Percentiles rank a stretch among this genome's conserved stretches.
phyloP scores from a whole-genome alignment of 2,113 vertebrate species.

The Echinops telfairi region DNA sequence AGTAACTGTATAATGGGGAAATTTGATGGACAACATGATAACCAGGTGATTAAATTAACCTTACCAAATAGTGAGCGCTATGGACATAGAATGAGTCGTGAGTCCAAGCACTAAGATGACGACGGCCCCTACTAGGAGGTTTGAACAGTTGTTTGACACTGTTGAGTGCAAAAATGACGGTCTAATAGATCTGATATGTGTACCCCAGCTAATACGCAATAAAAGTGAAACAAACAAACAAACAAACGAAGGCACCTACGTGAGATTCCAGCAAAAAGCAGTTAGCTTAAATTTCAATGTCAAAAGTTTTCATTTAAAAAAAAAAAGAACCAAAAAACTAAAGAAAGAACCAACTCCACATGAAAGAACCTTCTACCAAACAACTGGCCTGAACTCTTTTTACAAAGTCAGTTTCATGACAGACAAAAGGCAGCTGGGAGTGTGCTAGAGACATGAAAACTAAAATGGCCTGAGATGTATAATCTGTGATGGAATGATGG shows the following conservation, averaged over 20 bases:
- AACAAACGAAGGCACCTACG: not conserved
- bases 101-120: not conserved
- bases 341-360: no score
- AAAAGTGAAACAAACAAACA: no score
- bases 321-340: no score
- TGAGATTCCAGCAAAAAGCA: not conserved
- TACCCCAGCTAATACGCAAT: no score
- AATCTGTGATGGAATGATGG: not conserved
- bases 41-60: slow-evolving; percentile 10
- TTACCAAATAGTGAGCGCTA: not conserved
- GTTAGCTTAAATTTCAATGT: slow-evolving; percentile 9
- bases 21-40: not conserved
- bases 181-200: no score
- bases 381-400: no score
- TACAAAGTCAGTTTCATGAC: no score
- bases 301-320: no score
- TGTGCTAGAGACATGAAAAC: not conserved
- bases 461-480: not conserved
- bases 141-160: no score
- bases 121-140: not conserved
- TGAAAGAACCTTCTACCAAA: no score
- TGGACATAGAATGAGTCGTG: not conserved
- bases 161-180: no score
- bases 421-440: no score
- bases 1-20: not conserved